Evolutionary conservation across 2,113 vertebrate genomes (phyloP).

Genomic region (Columbina picui): DNA sequence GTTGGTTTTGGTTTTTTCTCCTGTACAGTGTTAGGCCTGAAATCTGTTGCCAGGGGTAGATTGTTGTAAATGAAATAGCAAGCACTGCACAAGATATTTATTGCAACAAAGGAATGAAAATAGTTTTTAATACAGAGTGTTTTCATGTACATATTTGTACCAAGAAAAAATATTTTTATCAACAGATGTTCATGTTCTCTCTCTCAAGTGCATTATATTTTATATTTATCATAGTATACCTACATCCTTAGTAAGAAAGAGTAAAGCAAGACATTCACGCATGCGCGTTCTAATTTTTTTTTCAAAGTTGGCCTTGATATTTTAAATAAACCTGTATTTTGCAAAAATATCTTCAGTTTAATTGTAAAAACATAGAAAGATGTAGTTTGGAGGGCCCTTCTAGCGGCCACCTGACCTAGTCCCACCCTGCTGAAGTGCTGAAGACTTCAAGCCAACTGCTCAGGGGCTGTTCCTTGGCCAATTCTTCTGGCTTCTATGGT

Average conservation of each 20-base stretch:
- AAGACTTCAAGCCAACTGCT: not conserved
- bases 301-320: not conserved
- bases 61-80: not conserved
- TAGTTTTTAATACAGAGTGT: not conserved
- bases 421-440: not conserved
- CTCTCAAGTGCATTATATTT: not conserved
- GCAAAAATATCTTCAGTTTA: not conserved
- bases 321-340: not conserved
- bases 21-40: not conserved
- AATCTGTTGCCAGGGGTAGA: not conserved
- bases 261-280: not conserved
- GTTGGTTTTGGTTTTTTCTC: not conserved
- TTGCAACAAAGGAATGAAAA: not conserved
- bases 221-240: not conserved
- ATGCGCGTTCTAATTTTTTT: rapidly evolving
- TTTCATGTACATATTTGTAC: not conserved
- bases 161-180: not conserved
- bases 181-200: not conserved
- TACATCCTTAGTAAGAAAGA: not conserved
- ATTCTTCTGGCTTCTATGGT: not conserved
- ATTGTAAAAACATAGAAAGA: not conserved
- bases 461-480: not conserved
- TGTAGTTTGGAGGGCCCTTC: not conserved
- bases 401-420: not conserved
- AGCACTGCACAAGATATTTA: not conserved